These are phyloP conservation scores for Apodemus agrarius DNA, from an alignment of 2,797 vertebrate genomes.

Conservation along the genomic window DNA sequence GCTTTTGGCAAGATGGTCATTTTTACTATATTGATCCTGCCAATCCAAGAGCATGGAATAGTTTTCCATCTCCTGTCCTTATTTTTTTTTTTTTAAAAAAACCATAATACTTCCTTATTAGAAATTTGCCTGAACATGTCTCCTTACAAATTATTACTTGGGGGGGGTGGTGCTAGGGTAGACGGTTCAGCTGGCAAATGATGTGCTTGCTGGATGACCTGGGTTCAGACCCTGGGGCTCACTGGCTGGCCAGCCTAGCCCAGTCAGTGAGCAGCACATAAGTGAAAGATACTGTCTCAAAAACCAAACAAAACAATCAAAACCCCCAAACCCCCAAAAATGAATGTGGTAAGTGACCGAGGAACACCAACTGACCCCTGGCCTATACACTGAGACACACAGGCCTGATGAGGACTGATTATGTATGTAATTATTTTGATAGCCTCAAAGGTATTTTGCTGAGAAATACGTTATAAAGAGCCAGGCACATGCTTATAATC, in stretches of 20 bases:
- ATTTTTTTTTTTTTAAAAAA: conserved; percentile 53
- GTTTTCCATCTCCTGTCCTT: no score
- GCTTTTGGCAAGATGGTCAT: no score
- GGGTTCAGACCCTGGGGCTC: not conserved
- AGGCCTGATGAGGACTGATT: not conserved
- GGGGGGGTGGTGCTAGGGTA: not conserved
- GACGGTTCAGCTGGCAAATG: not conserved
- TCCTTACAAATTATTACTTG: not conserved
- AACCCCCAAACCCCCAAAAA: not conserved
- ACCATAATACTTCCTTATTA: conserved; percentile 45
- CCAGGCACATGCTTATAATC: not conserved
- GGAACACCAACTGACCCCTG: not conserved
- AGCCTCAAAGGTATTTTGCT: conserved; percentile 13
- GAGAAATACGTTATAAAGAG: not conserved
- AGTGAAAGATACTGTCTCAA: not conserved
- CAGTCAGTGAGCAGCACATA: not conserved
- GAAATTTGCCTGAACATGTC: conserved; percentile 1
- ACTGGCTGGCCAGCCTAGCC: not conserved
- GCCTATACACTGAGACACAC: not conserved
- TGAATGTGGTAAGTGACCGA: not conserved
- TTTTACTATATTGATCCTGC: no score
- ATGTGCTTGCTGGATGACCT: not conserved
- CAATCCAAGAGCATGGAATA: no score
- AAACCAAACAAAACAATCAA: not conserved
- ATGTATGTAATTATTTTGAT: conserved; percentile 40